Evolutionary conservation across 2,888 invertebrate species (phyloP).

Genomic region (Lissocephala sabroskyi): DNA sequence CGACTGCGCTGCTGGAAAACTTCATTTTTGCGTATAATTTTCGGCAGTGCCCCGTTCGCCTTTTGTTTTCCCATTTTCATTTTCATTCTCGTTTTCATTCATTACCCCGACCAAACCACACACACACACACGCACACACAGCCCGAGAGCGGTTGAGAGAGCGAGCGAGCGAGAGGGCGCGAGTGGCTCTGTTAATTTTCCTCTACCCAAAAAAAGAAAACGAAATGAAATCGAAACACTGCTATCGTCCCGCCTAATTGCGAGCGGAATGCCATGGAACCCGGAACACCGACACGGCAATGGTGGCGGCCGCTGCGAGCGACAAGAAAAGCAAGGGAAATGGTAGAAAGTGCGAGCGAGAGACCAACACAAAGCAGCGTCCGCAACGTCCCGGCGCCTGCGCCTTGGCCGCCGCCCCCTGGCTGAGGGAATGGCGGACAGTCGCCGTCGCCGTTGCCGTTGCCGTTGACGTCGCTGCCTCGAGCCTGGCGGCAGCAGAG

Average conservation of each 20-base stretch:
- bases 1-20: conserved; percentile 38
- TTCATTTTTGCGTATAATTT: conserved; percentile 64
- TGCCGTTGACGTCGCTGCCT: conserved; percentile 22
- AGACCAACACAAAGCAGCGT: conserved; percentile 4
- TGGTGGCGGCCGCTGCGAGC: too few relatives aligned
- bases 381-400: conserved; percentile 29
- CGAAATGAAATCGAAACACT: too few relatives aligned
- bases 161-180: too few relatives aligned
- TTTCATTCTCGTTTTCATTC: conserved; percentile 48
- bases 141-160: neutral
- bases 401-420: conserved; percentile 36
- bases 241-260: too few relatives aligned
- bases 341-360: conserved; percentile 10
- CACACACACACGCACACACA: too few relatives aligned
- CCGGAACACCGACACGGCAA: too few relatives aligned
- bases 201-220: conserved; percentile 45
- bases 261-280: neutral
- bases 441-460: conserved; percentile 42
- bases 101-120: conserved; percentile 29
- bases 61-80: conserved; percentile 64
- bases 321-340: neutral
- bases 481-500: conserved; percentile 25
- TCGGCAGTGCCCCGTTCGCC: conserved; percentile 26
- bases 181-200: conserved; percentile 46
- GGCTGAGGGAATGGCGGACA: conserved; percentile 44